Percentiles rank a stretch among this genome's conserved stretches.
Evolutionary conservation across 2,113 vertebrate species (phyloP).

Genomic region (Typhlomys cinereus): DNA sequence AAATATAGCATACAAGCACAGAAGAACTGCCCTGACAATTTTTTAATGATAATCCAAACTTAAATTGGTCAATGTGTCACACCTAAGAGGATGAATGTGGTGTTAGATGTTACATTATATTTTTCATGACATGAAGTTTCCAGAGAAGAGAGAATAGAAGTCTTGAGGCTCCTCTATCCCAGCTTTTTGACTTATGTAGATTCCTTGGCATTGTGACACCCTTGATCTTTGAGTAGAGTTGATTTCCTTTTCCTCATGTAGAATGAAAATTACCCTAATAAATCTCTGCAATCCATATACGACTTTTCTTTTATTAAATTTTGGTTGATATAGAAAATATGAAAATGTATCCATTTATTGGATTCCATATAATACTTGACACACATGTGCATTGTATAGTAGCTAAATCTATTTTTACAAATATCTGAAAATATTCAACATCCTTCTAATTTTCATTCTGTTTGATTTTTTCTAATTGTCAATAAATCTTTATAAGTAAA

Average conservation of each 20-base stretch:
- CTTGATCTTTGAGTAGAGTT: background rate
- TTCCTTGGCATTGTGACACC: accelerated
- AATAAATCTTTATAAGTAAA: too few species aligned
- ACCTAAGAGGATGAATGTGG: background rate
- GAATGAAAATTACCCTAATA: background rate
- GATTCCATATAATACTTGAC: background rate
- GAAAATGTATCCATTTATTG: background rate
- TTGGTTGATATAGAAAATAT: background rate
- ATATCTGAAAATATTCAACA: background rate
- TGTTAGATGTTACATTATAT: background rate
- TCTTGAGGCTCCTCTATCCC: background rate
- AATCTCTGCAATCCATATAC: background rate
- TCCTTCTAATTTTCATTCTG: background rate
- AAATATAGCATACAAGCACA: background rate
- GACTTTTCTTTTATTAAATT: background rate
- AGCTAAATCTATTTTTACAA: background rate
- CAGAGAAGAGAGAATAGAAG: background rate
- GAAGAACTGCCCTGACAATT: background rate
- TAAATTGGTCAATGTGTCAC: background rate
- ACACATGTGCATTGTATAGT: background rate
- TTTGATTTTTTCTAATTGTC: background rate
- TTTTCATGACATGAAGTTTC: background rate
- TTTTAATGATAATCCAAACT: background rate
- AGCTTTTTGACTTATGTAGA: background rate
- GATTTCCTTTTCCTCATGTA: background rate